A percentile compares a stretch with the other conserved stretches of the same genome.
Conservation (phyloP, 1,140 invertebrate genomes). For the Megalopta genalis region DNA sequence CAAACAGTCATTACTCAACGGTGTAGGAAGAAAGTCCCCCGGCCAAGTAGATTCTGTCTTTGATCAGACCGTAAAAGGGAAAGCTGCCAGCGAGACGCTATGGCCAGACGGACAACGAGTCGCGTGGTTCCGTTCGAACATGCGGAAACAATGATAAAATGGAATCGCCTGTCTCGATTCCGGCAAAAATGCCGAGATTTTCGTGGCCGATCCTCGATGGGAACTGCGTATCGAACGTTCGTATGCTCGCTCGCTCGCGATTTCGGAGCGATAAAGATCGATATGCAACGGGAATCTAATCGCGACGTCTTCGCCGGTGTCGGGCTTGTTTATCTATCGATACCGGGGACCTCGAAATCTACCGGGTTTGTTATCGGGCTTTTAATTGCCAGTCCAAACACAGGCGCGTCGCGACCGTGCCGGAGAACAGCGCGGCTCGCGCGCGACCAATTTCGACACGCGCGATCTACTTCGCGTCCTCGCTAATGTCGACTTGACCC, state of each 20-base stretch:
- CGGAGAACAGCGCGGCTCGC: background rate
- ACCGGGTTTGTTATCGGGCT: slow-evolving; percentile 17
- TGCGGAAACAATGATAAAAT: background rate
- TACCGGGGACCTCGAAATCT: background rate
- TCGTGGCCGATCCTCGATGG: too few relatives aligned
- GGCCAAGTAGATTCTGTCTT: background rate
- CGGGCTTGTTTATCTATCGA: background rate
- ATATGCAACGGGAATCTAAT: slow-evolving; percentile 4
- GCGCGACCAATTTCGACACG: slow-evolving; percentile 27
- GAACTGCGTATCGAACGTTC: too few relatives aligned
- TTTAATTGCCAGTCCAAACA: background rate
- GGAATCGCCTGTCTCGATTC: too few relatives aligned
- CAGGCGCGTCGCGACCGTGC: too few relatives aligned
- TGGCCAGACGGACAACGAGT: background rate
- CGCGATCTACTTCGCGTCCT: slow-evolving; percentile 26
- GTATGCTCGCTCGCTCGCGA: background rate
- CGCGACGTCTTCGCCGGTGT: too few relatives aligned
- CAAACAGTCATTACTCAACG: slow-evolving; percentile 3
- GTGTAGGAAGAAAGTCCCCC: slow-evolving; percentile 1
- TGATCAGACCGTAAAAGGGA: background rate
- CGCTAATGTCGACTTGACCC: slow-evolving; percentile 45
- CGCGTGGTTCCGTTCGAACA: background rate
- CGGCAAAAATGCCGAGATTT: too few relatives aligned
- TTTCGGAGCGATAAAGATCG: background rate
- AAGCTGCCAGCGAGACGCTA: background rate